These are phyloP conservation scores for Tokudaia muenninki DNA, from an alignment of 2,797 vertebrate genomes.

Conservation along the genomic window DNA sequence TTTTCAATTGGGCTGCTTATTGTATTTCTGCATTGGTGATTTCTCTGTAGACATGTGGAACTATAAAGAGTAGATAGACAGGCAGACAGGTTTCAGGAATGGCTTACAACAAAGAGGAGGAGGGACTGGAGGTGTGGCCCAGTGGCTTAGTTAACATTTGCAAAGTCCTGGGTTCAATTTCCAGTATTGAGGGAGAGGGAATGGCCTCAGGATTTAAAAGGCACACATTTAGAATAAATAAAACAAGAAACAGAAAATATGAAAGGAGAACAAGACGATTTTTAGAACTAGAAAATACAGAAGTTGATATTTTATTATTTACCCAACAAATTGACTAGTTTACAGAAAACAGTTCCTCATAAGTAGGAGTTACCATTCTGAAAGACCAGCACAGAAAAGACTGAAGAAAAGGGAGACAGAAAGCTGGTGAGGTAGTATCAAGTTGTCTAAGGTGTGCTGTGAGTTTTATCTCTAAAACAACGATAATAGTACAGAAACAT, in stretches of 20 bases:
- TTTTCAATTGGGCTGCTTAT: background rate
- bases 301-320: conserved; percentile 4
- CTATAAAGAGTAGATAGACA: background rate
- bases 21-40: background rate
- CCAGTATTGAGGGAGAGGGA: background rate
- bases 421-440: background rate
- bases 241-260: conserved; percentile 14
- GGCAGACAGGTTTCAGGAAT: background rate
- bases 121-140: background rate
- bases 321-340: background rate
- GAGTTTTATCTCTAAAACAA: conserved; percentile 25
- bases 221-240: background rate
- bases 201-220: background rate
- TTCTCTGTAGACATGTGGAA: background rate
- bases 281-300: conserved; percentile 5
- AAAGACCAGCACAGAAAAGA: background rate
- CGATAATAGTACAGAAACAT: background rate
- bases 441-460: background rate
- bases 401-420: background rate
- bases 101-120: background rate
- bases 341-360: background rate
- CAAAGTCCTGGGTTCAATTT: background rate
- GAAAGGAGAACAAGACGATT: background rate
- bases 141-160: background rate
- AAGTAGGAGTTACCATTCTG: background rate